Evolutionary conservation across 2,113 vertebrate genomes (phyloP).

Genomic region (Alosa alosa): DNA sequence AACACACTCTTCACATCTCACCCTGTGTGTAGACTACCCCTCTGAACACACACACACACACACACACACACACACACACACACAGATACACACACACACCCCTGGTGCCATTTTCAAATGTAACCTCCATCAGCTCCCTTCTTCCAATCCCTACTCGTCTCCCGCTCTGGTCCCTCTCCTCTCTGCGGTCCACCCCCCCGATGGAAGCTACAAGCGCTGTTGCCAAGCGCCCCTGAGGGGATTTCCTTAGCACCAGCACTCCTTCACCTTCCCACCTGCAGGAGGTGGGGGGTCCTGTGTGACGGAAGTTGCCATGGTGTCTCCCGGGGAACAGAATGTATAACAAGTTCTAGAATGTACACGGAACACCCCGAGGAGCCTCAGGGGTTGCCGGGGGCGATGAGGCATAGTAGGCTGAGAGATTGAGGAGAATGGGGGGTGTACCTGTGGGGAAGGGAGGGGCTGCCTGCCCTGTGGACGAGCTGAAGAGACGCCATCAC

Average conservation of each 20-base stretch:
- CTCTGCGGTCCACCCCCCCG: background rate
- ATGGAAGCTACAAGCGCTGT: too few species aligned
- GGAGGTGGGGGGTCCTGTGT: background rate
- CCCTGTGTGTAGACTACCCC: too few species aligned
- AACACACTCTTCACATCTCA: too few species aligned
- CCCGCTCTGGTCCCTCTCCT: background rate
- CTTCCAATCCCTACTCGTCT: background rate
- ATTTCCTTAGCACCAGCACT: background rate
- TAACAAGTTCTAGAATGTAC: conserved; percentile 50
- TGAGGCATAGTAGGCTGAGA: background rate
- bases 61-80: too few species aligned
- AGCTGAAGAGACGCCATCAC: too few species aligned
- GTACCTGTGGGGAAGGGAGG: background rate
- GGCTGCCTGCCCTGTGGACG: background rate
- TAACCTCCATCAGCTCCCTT: background rate
- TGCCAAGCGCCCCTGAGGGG: too few species aligned
- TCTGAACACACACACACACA: too few species aligned
- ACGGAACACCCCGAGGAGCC: conserved; percentile 14
- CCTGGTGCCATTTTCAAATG: background rate
- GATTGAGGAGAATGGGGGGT: background rate
- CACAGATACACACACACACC: background rate
- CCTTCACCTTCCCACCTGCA: background rate
- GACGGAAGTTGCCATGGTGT: conserved; percentile 22
- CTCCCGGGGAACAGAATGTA: conserved; percentile 55
- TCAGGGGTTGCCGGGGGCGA: background rate